Evolutionary conservation across 2,888 invertebrate species (phyloP).

Genomic region (Chrysopilus asiliformis): DNA sequence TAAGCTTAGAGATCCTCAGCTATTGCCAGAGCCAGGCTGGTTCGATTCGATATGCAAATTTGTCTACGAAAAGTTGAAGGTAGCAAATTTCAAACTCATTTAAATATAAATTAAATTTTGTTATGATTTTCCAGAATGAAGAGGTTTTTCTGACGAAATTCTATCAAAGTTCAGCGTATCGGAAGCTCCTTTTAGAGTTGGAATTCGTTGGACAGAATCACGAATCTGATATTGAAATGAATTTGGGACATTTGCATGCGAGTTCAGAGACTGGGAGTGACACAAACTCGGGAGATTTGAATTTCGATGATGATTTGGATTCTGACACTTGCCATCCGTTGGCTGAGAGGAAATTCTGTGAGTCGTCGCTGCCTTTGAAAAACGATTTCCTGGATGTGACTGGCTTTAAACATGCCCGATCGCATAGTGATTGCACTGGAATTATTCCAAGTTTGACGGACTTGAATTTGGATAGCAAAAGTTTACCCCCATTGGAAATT

Average conservation of each 20-base stretch:
- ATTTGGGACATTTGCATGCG: conserved; percentile 8
- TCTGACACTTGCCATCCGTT: conserved; percentile 4
- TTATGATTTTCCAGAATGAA: conserved; percentile 14
- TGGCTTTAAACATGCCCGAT: conserved; percentile 17
- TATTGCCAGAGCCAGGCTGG: conserved; percentile 16
- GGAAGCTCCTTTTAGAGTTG: conserved; percentile 16
- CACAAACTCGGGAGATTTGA: conserved; percentile 17
- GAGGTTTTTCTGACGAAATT: conserved; percentile 19
- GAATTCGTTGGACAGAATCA: conserved; percentile 14
- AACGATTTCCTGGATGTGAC: conserved; percentile 12
- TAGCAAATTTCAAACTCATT: conserved; percentile 6
- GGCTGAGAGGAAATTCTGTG: background rate
- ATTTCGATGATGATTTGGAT: conserved; percentile 15
- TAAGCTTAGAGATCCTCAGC: conserved; percentile 15
- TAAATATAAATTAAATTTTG: too few species aligned
- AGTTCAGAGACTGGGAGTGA: conserved; percentile 15
- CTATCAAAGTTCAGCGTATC: conserved; percentile 18
- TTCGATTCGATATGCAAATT: conserved; percentile 20
- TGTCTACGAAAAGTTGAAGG: conserved; percentile 19
- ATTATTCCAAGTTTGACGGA: conserved; percentile 10
- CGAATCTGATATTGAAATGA: conserved; percentile 9
- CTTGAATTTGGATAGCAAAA: conserved; percentile 5
- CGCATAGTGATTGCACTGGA: conserved; percentile 19
- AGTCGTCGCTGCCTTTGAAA: conserved; percentile 4
- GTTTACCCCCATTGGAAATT: background rate